These are phyloP conservation scores for Drosophila sp. DNA, from an alignment of 1,140 invertebrate genomes.

Conservation along the genomic window DNA sequence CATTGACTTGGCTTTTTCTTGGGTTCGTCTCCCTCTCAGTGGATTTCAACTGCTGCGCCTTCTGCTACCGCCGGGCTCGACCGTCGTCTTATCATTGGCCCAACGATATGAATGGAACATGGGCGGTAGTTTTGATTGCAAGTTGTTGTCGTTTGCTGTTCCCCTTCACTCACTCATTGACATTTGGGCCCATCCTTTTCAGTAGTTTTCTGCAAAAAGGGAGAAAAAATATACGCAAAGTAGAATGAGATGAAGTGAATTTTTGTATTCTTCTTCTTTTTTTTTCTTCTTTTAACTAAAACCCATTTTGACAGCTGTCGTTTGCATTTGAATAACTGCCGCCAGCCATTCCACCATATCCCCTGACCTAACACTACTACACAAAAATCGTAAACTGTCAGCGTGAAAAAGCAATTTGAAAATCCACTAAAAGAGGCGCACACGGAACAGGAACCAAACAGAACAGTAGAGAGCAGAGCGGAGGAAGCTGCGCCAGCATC, in stretches of 20 bases:
- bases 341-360: slow-evolving; percentile 39
- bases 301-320: slow-evolving; percentile 79
- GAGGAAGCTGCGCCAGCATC: slow-evolving; percentile 40
- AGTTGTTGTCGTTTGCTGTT: slow-evolving; percentile 22
- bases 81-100: slow-evolving; percentile 56
- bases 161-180: slow-evolving; percentile 51
- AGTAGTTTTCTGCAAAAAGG: slow-evolving; percentile 34
- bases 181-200: slow-evolving; percentile 49
- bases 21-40: slow-evolving; percentile 18
- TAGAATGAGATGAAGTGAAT: slow-evolving; percentile 46
- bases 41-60: slow-evolving; percentile 16
- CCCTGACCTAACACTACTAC: slow-evolving; percentile 23
- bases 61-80: slow-evolving; percentile 23
- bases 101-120: slow-evolving; percentile 30
- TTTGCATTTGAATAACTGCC: slow-evolving; percentile 80
- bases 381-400: slow-evolving; percentile 64
- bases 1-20: slow-evolving; percentile 69
- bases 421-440: slow-evolving; percentile 68
- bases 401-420: slow-evolving; percentile 77
- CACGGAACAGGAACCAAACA: slow-evolving; percentile 11
- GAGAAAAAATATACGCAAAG: slow-evolving; percentile 22
- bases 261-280: slow-evolving; percentile 6
- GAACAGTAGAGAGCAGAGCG: not conserved
- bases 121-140: slow-evolving; percentile 10
- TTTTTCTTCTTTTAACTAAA: slow-evolving; percentile 44